phyloP scores from a whole-genome alignment of 2,113 vertebrate genomes.

The Saimiri boliviensis region DNA sequence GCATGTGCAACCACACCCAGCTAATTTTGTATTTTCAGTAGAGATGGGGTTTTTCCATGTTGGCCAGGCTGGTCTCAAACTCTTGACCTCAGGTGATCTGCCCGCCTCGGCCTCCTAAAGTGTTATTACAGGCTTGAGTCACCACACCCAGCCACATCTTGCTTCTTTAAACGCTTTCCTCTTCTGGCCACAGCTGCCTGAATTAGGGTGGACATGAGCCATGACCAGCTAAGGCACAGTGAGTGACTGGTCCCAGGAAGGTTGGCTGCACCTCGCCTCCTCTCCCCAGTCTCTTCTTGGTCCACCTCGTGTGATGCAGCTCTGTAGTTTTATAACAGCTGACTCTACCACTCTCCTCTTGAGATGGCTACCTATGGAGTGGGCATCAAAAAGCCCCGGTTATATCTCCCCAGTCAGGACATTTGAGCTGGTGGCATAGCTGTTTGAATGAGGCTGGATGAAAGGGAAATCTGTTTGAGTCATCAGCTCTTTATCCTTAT shows the following conservation, averaged over 20 bases:
- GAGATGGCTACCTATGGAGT: background rate
- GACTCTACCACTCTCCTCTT: background rate
- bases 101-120: no score
- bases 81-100: no score
- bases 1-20: no score
- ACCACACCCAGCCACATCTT: background rate
- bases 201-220: background rate
- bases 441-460: background rate
- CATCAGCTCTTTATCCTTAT: background rate
- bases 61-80: no score
- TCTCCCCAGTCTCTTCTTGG: background rate
- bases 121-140: no score
- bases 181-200: background rate
- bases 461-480: background rate
- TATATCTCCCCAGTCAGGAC: background rate
- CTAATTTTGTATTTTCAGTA: no score
- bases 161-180: background rate
- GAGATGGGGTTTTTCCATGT: no score
- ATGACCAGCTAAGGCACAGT: background rate
- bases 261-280: background rate
- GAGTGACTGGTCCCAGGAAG: background rate
- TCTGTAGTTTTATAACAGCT: background rate
- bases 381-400: background rate
- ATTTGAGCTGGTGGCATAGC: background rate
- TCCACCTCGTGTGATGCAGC: background rate